phyloP scores from a whole-genome alignment of 2,113 vertebrate genomes.

The Coryphaenoides rupestris region DNA sequence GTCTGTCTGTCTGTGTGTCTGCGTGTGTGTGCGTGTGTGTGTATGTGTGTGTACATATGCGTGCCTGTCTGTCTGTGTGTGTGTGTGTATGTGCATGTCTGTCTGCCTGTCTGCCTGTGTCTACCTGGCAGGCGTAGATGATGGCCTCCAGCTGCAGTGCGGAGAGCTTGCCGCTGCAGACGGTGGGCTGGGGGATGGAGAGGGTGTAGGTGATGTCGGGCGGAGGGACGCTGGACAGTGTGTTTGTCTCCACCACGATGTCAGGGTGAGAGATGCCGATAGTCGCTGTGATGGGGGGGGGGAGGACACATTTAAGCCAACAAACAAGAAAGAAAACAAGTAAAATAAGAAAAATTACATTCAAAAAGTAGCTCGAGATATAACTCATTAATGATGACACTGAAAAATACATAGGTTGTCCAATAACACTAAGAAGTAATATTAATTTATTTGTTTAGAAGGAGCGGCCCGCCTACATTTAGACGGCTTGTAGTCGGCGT shows the following conservation, averaged over 20 bases:
- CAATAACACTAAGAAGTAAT: not conserved
- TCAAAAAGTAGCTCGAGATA: too few relatives aligned
- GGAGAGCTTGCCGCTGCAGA: slow-evolving; percentile 79
- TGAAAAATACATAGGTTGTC: too few relatives aligned
- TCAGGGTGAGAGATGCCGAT: slow-evolving; percentile 94
- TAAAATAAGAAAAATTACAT: too few relatives aligned
- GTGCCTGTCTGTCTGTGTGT: too few relatives aligned
- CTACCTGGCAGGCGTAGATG: slow-evolving; percentile 94
- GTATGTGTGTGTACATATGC: too few relatives aligned
- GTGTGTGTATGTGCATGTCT: too few relatives aligned
- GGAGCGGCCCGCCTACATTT: slow-evolving; percentile 78
- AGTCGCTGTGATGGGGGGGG: slow-evolving; percentile 74
- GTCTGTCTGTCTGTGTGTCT: too few relatives aligned
- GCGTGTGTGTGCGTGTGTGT: too few relatives aligned
- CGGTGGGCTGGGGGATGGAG: slow-evolving; percentile 73
- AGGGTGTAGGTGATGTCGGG: slow-evolving; percentile 92
- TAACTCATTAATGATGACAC: too few relatives aligned
- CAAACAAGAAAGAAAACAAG: not conserved
- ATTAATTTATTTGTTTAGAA: not conserved
- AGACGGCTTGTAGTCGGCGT: slow-evolving; percentile 91
- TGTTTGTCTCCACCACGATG: slow-evolving; percentile 96
- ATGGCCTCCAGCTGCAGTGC: slow-evolving; percentile 97
- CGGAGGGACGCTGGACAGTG: slow-evolving; percentile 93
- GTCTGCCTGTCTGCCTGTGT: not conserved
- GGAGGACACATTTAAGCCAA: not conserved